Conservation (phyloP, 2,888 invertebrate species). For the Xestobium rufovillosum region DNA sequence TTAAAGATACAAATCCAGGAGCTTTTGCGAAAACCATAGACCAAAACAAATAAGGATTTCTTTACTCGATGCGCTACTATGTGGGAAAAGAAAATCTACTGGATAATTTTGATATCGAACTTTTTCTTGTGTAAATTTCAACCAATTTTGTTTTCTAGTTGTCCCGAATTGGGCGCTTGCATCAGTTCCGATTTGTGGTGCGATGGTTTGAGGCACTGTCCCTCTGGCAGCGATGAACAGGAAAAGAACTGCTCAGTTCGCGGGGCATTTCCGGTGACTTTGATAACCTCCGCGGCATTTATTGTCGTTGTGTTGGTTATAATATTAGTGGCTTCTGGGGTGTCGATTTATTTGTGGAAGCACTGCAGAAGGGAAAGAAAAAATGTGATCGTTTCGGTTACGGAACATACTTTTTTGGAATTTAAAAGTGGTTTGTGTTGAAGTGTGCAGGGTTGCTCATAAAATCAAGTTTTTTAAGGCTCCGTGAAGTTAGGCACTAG, state of each 20-base stretch:
- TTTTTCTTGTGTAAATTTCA: too few species aligned
- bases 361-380: conserved; percentile 38
- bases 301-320: conserved; percentile 32
- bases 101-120: too few species aligned
- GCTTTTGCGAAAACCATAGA: too few species aligned
- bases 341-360: conserved; percentile 35
- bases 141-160: conserved; percentile 46
- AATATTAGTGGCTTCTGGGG: conserved; percentile 30
- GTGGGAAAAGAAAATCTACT: too few species aligned
- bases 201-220: conserved; percentile 71
- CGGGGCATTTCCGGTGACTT: conserved; percentile 58
- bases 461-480: background rate
- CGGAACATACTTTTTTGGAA: conserved; percentile 42
- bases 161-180: conserved; percentile 74
- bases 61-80: too few species aligned
- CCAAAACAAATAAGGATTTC: too few species aligned
- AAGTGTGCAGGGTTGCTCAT: too few species aligned
- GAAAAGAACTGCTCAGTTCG: conserved; percentile 67
- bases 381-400: conserved; percentile 41
- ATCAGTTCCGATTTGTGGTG: conserved; percentile 74
- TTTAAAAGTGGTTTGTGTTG: conserved; percentile 43
- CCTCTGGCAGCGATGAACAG: conserved; percentile 74
- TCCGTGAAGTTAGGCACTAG: background rate
- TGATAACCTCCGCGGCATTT: conserved; percentile 35
- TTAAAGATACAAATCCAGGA: too few species aligned